Evolutionary conservation across 2,113 vertebrate species (phyloP).

Genomic region (Triplophysa siluroides): DNA sequence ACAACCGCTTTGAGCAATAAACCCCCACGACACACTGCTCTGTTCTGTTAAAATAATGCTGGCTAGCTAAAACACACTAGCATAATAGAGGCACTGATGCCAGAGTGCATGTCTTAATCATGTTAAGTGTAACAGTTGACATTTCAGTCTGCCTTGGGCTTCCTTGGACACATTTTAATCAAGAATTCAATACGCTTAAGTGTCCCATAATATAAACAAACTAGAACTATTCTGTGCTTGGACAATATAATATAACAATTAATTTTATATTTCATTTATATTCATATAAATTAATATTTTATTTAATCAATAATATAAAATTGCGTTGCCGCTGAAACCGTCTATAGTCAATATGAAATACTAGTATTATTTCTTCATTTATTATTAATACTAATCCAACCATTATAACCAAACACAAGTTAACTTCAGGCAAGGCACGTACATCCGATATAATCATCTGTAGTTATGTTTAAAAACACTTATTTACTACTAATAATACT

Average conservation of each 20-base stretch:
- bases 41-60: constrained; percentile 55
- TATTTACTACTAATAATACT: too few species aligned
- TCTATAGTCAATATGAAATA: too few species aligned
- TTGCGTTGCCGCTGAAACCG: too few species aligned
- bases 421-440: too few species aligned
- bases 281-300: too few species aligned
- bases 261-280: too few species aligned
- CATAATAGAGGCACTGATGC: constrained; percentile 33
- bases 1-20: constrained; percentile 52
- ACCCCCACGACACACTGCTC: constrained; percentile 29
- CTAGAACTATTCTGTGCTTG: constrained; percentile 25
- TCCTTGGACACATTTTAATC: constrained; percentile 45
- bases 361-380: too few species aligned
- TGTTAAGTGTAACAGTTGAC: constrained; percentile 36
- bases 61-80: constrained; percentile 35
- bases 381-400: too few species aligned
- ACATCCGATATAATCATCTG: too few species aligned
- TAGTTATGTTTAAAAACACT: too few species aligned
- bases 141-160: constrained; percentile 31
- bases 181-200: constrained; percentile 45
- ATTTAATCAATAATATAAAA: too few species aligned
- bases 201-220: constrained; percentile 44
- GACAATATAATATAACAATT: background rate
- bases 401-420: too few species aligned
- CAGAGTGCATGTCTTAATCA: constrained; percentile 43